phyloP scores from a whole-genome alignment of 2,888 invertebrate species.

The Branchipolynoe longqiensis region DNA sequence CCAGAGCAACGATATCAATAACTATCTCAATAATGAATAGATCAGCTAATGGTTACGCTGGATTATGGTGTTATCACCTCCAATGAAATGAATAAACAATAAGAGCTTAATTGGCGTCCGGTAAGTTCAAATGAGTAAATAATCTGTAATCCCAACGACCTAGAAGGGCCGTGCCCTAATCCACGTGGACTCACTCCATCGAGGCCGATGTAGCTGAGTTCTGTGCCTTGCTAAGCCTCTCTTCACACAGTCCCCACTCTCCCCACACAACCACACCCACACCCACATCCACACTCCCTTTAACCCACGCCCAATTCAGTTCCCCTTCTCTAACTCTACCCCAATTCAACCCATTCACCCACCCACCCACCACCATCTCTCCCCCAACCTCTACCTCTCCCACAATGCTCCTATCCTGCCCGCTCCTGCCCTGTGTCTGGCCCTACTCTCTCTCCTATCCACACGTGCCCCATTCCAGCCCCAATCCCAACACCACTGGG shows the following conservation, averaged over 20 bases:
- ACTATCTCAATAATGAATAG: not conserved
- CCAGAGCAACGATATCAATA: not conserved
- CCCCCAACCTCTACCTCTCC: not conserved
- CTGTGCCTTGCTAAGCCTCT: not conserved
- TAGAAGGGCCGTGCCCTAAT: too few relatives aligned
- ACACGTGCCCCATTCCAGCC: not conserved
- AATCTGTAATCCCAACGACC: too few relatives aligned
- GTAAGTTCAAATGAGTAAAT: too few relatives aligned
- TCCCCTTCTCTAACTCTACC: not conserved
- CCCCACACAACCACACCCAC: too few relatives aligned
- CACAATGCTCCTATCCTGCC: too few relatives aligned
- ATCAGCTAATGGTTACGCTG: too few relatives aligned
- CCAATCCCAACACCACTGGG: not conserved
- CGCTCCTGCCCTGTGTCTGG: too few relatives aligned
- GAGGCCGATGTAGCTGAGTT: not conserved
- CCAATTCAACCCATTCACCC: not conserved
- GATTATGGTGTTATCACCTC: too few relatives aligned
- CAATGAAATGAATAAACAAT: too few relatives aligned
- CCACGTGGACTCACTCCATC: too few relatives aligned
- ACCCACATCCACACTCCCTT: not conserved
- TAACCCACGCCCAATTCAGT: not conserved
- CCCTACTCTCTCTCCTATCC: not conserved
- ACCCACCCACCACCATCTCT: not conserved
- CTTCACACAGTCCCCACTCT: not conserved
- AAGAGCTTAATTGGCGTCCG: too few relatives aligned